Evolutionary conservation across 2,888 invertebrate genomes (phyloP).

Genomic region (Patella caerulea): DNA sequence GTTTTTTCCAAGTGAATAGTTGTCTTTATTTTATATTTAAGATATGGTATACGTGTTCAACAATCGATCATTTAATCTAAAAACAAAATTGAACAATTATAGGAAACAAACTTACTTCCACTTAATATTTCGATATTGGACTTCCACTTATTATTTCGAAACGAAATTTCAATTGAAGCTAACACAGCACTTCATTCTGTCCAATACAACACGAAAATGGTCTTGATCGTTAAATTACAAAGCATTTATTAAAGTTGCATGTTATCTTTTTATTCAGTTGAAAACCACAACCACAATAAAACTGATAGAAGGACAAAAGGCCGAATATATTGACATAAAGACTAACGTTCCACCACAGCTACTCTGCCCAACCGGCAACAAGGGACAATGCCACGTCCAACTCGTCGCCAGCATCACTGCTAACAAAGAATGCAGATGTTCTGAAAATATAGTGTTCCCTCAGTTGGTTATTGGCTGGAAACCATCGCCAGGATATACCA

Average conservation of each 20-base stretch:
- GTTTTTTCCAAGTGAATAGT: too few species aligned
- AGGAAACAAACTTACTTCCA: too few species aligned
- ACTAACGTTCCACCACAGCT: conserved; percentile 52
- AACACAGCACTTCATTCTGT: too few species aligned
- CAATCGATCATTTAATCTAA: background rate
- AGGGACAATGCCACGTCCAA: conserved; percentile 50
- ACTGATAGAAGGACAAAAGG: conserved; percentile 47
- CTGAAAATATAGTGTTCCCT: conserved; percentile 36
- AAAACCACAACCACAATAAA: conserved; percentile 20
- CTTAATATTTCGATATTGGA: too few species aligned
- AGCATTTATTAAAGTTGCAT: too few species aligned
- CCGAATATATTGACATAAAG: conserved; percentile 40
- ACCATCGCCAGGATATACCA: conserved; percentile 9
- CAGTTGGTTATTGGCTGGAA: conserved; percentile 32
- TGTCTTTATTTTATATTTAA: background rate
- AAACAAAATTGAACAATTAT: background rate
- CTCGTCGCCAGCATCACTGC: conserved; percentile 43
- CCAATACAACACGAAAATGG: too few species aligned
- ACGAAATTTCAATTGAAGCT: too few species aligned
- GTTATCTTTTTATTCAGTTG: too few species aligned
- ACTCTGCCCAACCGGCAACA: conserved; percentile 49
- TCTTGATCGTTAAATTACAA: too few species aligned
- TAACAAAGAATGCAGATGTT: conserved; percentile 41
- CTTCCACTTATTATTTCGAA: too few species aligned
- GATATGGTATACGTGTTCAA: background rate